A percentile compares a stretch with the other conserved stretches of the same genome.
Conservation (phyloP, 2,797 vertebrate species). For the Hirundo rustica region DNA sequence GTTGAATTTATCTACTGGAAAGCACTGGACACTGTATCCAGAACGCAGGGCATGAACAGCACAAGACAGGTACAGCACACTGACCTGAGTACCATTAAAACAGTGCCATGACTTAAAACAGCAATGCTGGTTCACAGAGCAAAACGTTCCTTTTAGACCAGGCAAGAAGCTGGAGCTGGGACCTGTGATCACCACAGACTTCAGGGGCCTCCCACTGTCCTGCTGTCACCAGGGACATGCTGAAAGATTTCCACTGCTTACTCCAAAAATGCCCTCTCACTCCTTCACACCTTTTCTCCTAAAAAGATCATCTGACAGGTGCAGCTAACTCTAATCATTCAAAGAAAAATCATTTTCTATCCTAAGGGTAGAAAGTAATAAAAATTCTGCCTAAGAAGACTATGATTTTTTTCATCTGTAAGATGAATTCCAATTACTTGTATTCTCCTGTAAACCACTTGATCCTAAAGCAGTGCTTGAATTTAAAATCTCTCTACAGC, state of each 20-base stretch:
- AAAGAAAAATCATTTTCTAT: not conserved
- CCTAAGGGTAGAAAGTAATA: not conserved
- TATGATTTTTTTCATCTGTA: not conserved
- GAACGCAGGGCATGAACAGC: not conserved
- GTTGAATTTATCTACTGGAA: not conserved
- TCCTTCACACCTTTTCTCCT: not conserved
- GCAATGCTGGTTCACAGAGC: not conserved
- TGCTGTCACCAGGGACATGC: not conserved
- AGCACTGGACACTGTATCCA: not conserved
- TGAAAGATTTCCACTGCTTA: not conserved
- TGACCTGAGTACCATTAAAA: fast-evolving
- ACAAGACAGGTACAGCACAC: not conserved
- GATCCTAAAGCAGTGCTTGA: not conserved
- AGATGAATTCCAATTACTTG: not conserved
- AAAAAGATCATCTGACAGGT: not conserved
- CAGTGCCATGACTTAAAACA: not conserved
- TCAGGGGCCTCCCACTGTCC: not conserved
- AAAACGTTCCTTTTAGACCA: not conserved
- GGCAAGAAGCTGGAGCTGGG: not conserved
- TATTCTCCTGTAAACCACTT: not conserved
- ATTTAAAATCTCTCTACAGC: not conserved
- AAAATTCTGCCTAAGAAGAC: not conserved
- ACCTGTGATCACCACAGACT: not conserved
- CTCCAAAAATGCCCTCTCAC: not conserved
- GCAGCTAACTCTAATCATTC: not conserved